Conservation (phyloP, 2,888 invertebrate species). For the Girardia tigrina region DNA sequence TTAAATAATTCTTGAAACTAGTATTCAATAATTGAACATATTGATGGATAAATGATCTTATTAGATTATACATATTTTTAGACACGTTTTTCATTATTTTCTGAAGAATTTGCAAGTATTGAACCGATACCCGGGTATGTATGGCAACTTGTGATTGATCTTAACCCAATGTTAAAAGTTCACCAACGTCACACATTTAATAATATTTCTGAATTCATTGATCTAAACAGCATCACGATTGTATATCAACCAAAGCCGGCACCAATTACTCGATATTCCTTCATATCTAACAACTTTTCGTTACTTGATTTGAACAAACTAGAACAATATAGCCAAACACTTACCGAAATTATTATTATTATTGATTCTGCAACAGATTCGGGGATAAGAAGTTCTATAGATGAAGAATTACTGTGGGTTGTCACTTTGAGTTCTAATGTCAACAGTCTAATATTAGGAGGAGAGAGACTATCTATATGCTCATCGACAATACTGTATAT, state of each 20-base stretch:
- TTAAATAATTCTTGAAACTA: no score
- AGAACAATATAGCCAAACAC: neutral
- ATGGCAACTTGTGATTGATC: neutral
- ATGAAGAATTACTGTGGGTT: neutral
- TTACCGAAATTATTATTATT: neutral
- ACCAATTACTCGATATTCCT: neutral
- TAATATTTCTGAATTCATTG: conserved; percentile 5
- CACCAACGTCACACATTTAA: neutral
- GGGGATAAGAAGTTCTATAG: neutral
- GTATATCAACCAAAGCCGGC: neutral
- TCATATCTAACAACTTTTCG: neutral
- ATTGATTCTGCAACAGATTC: neutral
- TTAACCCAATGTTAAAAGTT: conserved; percentile 8
- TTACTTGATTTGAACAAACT: neutral
- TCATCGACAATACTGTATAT: neutral
- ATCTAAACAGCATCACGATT: neutral
- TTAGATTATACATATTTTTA: no score
- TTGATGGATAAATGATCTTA: no score
- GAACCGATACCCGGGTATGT: neutral
- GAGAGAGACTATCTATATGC: neutral
- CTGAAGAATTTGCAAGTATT: neutral
- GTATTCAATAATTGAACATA: no score
- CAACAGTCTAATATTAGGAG: neutral
- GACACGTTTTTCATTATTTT: neutral
- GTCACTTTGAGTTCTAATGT: neutral